A percentile compares a stretch with the other conserved stretches of the same genome.
Conservation (phyloP, 1,140 invertebrate species). For the Drosophila malerkotliana region DNA sequence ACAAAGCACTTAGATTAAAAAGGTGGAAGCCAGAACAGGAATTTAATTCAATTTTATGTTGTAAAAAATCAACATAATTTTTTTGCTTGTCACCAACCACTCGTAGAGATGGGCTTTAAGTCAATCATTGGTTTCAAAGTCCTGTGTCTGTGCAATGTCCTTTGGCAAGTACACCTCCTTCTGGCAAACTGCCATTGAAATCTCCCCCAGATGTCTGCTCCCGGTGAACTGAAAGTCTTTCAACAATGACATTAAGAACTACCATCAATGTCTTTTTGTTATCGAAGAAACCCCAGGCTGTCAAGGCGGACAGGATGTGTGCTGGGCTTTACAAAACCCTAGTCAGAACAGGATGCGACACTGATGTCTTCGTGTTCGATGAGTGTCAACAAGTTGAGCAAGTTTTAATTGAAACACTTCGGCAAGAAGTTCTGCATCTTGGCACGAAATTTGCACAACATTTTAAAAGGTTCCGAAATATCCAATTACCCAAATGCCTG, state of each 20-base stretch:
- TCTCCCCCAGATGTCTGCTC: constrained; percentile 16
- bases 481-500: constrained; percentile 35
- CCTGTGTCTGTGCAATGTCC: constrained; percentile 49
- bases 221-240: constrained; percentile 16
- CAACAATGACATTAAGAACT: constrained; percentile 64
- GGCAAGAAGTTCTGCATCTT: constrained; percentile 38
- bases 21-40: neutral
- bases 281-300: constrained; percentile 14
- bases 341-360: constrained; percentile 26
- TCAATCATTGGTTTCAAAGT: constrained; percentile 19
- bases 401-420: constrained; percentile 81
- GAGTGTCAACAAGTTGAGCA: constrained; percentile 77
- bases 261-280: constrained; percentile 40
- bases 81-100: neutral
- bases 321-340: neutral
- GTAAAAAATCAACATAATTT: neutral
- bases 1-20: neutral
- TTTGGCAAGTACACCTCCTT: constrained; percentile 42
- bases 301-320: constrained; percentile 21
- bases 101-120: neutral
- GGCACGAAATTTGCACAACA: constrained; percentile 50
- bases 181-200: constrained; percentile 19
- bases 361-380: constrained; percentile 65
- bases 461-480: constrained; percentile 51
- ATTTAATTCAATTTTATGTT: neutral